A percentile compares a stretch with the other conserved stretches of the same genome.
These are phyloP conservation scores for Portevinia maculata DNA, from an alignment of 2,888 invertebrate genomes.

Conservation along the genomic window DNA sequence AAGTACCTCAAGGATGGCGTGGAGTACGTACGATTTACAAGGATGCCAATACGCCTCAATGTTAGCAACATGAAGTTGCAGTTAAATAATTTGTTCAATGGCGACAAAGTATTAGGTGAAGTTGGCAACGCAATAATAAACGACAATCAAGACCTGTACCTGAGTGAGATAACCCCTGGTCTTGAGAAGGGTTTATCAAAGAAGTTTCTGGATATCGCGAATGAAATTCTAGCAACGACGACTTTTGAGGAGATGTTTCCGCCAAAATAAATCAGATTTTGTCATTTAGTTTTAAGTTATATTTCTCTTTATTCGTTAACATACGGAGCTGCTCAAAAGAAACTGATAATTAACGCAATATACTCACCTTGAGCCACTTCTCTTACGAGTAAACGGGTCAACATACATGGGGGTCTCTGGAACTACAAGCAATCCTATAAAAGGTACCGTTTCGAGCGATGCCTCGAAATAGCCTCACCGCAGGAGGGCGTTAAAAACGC, in stretches of 20 bases:
- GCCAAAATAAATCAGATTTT: conserved; percentile 62
- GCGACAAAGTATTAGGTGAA: conserved; percentile 80
- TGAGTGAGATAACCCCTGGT: conserved; percentile 81
- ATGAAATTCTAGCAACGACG: conserved; percentile 80
- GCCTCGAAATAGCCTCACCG: no score
- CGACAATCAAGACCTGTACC: conserved; percentile 81
- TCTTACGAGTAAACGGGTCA: no score
- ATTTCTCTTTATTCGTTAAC: not conserved
- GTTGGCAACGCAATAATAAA: conserved; percentile 82
- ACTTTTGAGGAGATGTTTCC: conserved; percentile 83
- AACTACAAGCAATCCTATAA: no score
- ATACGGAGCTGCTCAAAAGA: no score
- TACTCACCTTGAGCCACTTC: no score
- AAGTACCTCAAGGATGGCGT: conserved; percentile 78
- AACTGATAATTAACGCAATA: no score
- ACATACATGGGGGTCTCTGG: no score
- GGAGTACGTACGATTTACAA: conserved; percentile 81
- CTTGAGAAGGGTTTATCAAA: conserved; percentile 81
- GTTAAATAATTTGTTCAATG: conserved; percentile 81
- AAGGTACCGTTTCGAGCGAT: no score
- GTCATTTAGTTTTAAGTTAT: not conserved
- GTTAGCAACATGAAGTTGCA: conserved; percentile 80
- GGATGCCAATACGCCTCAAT: conserved; percentile 80
- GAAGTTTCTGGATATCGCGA: conserved; percentile 81
- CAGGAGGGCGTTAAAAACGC: no score